Evolutionary conservation across 2,888 invertebrate genomes (phyloP), one percentile per base, ranked within the genome.

Genomic region (Coelopa pilipes): DNA sequence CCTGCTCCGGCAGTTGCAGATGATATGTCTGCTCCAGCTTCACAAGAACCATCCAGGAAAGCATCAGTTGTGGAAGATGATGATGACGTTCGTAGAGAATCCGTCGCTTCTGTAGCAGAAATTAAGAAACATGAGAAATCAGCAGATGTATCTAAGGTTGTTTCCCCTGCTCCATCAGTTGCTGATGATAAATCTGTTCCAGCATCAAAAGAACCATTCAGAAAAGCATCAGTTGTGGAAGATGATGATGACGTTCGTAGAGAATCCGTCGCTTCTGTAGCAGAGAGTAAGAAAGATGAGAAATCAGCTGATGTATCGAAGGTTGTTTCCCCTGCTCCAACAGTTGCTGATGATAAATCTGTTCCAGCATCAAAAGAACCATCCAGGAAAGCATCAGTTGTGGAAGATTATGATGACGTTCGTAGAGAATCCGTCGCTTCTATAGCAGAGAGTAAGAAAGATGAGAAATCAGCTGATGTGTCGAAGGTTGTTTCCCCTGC

Each of bases 61-160:
- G 0, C 70, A 70, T n/a, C 21, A 68, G 34, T 34, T 34, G 34
- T 34, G 24, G 70, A 72, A 24, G 73, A 74, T 7, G 75, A 0
- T 73, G 74, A 49, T 24, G 67, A 57, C 67, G 74, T 15, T 70
- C 75, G 69, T 45, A 84, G 78, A 17, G 80, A 83, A n/a, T 82
- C 84, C 0, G 83, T 84, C 82, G 9, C 73, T 76, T 4, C 81
- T 81, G 2, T 75, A 68, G 73, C 55, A 3, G 76, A 72, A 60
- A 55, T 73, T 47, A 0, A 65, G 46, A 17, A 78, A 7, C 76
- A 74, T 10, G 69, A 72, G 0, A 75, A 74, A 63, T 72, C 75
- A 0, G 24, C 68, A 55, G 46, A 70, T 13, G 15, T 59, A 13
- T 73, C 76, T 11, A 78, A 76, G 5, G 75, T 73, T n/a, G 34